Conservation (phyloP, 2,888 invertebrate genomes). For the Cryptus viduatorius region DNA sequence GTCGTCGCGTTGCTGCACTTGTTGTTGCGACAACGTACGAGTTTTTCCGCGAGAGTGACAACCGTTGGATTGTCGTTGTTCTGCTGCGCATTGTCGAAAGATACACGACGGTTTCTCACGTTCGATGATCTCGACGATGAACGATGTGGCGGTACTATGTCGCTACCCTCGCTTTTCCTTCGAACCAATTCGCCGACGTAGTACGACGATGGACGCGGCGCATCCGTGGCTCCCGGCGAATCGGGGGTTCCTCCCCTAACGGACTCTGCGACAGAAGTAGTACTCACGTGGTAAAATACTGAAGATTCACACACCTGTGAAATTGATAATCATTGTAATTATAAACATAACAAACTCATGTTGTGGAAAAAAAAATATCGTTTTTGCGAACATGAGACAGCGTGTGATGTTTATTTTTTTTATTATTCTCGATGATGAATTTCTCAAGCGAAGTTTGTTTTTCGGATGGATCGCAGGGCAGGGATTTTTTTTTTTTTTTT, state of each 20-base stretch:
- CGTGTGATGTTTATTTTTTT: conserved; percentile 8
- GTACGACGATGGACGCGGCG: conserved; percentile 73
- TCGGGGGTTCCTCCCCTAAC: conserved; percentile 80
- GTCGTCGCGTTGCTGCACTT: conserved; percentile 92
- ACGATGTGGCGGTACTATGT: conserved; percentile 81
- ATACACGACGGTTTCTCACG: conserved; percentile 85
- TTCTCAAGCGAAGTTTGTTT: conserved; percentile 18
- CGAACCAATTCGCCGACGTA: conserved; percentile 84
- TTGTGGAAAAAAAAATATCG: conserved; percentile 1
- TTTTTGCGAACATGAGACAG: conserved; percentile 11
- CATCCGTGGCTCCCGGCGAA: conserved; percentile 73
- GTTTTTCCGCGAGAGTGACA: conserved; percentile 85
- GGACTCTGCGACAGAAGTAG: conserved; percentile 79
- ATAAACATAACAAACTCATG: conserved; percentile 8
- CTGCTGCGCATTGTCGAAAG: conserved; percentile 86
- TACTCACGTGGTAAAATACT: conserved; percentile 63
- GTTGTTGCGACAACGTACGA: conserved; percentile 91
- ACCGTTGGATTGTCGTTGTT: conserved; percentile 66
- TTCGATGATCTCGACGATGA: conserved; percentile 66
- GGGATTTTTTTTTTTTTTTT: background rate
- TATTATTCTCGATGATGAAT: conserved; percentile 4
- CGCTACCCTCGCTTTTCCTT: conserved; percentile 89
- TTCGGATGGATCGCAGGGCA: background rate
- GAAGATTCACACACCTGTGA: conserved; percentile 63
- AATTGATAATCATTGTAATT: conserved; percentile 23